phyloP scores from a whole-genome alignment of 92 coral and sea anemone genomes.

The Bergia sp. region DNA sequence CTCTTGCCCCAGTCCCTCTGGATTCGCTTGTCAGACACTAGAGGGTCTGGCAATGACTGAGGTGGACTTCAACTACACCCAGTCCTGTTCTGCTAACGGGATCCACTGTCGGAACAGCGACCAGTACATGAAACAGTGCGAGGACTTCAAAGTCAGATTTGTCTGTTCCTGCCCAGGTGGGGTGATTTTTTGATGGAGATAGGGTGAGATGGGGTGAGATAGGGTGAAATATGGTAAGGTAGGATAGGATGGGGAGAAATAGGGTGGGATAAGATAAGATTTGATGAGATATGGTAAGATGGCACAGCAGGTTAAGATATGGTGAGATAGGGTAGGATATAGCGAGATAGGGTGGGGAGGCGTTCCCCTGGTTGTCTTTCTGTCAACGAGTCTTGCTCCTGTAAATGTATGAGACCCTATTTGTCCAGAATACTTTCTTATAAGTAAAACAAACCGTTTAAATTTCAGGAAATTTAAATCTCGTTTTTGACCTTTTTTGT shows the following conservation, averaged over 20 bases:
- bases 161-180: conserved; percentile 90
- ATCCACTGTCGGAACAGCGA: conserved; percentile 81
- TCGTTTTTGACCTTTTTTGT: not conserved
- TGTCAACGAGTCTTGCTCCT: not conserved
- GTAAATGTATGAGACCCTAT: too few relatives aligned
- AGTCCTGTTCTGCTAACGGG: conserved; percentile 79
- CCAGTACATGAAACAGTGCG: conserved; percentile 66
- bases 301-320: too few relatives aligned
- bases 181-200: not conserved
- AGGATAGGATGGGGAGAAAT: not conserved
- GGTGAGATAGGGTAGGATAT: not conserved
- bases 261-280: too few relatives aligned
- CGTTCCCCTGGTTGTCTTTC: not conserved
- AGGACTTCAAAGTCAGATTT: conserved; percentile 89
- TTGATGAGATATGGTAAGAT: too few relatives aligned
- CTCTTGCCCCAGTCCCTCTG: conserved; percentile 71
- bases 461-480: too few relatives aligned
- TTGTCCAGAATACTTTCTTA: too few relatives aligned
- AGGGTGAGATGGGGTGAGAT: not conserved
- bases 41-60: conserved; percentile 69
- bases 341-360: not conserved
- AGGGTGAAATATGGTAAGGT: not conserved
- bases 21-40: conserved; percentile 82
- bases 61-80: conserved; percentile 67
- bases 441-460: too few relatives aligned